Evolutionary conservation across 2,113 vertebrate species (phyloP), one percentile per base, ranked within the genome.

Genomic region (Delphinapterus leucas): DNA sequence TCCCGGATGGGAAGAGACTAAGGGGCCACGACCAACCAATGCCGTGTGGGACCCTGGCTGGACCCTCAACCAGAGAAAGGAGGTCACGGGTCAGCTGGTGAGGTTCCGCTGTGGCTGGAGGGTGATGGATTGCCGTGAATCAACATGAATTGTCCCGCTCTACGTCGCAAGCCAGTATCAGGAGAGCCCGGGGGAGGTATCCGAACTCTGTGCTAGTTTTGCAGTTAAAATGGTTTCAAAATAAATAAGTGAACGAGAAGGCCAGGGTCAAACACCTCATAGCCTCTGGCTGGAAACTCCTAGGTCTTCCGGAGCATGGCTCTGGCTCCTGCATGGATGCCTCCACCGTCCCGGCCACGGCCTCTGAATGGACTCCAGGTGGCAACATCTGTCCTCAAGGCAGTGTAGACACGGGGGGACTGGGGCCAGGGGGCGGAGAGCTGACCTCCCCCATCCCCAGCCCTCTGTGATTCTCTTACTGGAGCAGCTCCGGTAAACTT

Each of bases 61-160:
- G 60, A 44, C 25, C 41, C 44, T 47, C 60, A 63, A 5, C 60
- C 73, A 65, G 88, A 90, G 58, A 12, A 90, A 90, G 55, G 33
- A 5, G 15, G 13, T 26, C 41, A 26, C 4, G 60, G 41, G 73
- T 28, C 31, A 13, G 60, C 58, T 7, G 9, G 58, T 3, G 10
- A 49, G 61, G 58, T 8, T 61, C 31, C 1, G 2, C 61, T 31
- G 53, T 81, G 76, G 47, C 76, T 41, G 63, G 63, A 25, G 41
- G 41, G 33, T 2, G 47, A 41, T 8, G 15, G 41, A 9, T 18
- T 26, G 53, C 28, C 18, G 6, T 11, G 4, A 31, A 18, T 23
- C 6, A 2, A 11, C 3, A 6, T 33, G 21, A 33, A 25, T 10
- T 5, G 1, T 31, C 12, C 20, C 36, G 4, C 18, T 8, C 44